Percentiles rank a stretch among this genome's conserved stretches.
Conservation (phyloP, 2,888 invertebrate species). For the Lepeophtheirus nordmannii region DNA sequence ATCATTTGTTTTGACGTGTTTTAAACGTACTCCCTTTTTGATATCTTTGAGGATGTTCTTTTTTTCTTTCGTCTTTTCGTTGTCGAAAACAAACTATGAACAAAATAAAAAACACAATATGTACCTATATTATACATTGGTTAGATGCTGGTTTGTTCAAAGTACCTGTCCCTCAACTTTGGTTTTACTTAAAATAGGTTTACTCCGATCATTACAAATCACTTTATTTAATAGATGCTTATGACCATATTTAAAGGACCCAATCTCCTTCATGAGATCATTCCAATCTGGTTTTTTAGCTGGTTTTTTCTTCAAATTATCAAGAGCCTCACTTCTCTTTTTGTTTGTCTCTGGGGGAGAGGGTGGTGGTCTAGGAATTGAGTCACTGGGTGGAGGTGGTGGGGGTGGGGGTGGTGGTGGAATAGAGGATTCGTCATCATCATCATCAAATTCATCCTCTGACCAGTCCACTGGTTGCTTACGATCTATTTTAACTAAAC, state of each 20-base stretch:
- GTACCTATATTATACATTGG: neutral
- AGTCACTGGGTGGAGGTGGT: neutral
- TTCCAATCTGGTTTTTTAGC: conserved; percentile 72
- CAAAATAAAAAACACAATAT: neutral
- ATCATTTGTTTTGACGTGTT: conserved; percentile 62
- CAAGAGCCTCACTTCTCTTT: conserved; percentile 48
- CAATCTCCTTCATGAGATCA: conserved; percentile 75
- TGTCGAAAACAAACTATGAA: conserved; percentile 65
- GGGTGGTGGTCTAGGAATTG: neutral
- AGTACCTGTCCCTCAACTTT: conserved; percentile 40
- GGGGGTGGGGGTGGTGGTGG: conserved; percentile 20
- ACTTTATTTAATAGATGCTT: conserved; percentile 55
- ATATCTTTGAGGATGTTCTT: conserved; percentile 67
- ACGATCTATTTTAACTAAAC: conserved; percentile 18
- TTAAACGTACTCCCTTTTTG: conserved; percentile 55
- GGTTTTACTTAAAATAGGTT: conserved; percentile 38
- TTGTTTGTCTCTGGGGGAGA: conserved; percentile 1
- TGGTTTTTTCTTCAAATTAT: conserved; percentile 55
- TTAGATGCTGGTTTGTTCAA: neutral
- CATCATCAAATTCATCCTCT: conserved; percentile 23
- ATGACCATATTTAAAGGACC: conserved; percentile 47
- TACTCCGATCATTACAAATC: conserved; percentile 62
- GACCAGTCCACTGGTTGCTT: conserved; percentile 21
- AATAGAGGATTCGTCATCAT: neutral
- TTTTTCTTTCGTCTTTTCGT: conserved; percentile 56